phyloP scores from a whole-genome alignment of 1,140 invertebrate genomes.

The Drosophila melanogaster region DNA sequence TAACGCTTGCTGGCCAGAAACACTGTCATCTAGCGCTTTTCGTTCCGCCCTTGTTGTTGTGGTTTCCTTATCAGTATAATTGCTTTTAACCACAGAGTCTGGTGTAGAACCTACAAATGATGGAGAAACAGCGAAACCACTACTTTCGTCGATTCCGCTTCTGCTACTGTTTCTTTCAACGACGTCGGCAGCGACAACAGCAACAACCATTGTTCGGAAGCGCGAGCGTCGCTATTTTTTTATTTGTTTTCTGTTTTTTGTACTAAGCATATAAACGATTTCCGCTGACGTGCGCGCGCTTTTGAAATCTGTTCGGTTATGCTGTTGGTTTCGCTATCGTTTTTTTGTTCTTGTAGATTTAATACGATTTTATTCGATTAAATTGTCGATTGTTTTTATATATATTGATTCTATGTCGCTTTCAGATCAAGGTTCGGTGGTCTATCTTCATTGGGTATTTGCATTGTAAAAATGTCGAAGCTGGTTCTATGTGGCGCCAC shows the following conservation, averaged over 20 bases:
- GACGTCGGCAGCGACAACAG: slow-evolving; percentile 56
- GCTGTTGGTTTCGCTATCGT: slow-evolving; percentile 1
- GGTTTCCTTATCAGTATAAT: slow-evolving; percentile 45
- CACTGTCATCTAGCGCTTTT: slow-evolving; percentile 3
- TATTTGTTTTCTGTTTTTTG: slow-evolving; percentile 38
- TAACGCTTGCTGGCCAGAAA: slow-evolving; percentile 11
- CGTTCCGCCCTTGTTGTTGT: slow-evolving; percentile 18
- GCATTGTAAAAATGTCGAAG: slow-evolving; percentile 50
- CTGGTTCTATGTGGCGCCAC: slow-evolving; percentile 55
- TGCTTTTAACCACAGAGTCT: slow-evolving; percentile 55
- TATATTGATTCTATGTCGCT: slow-evolving; percentile 16
- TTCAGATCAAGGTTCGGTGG: slow-evolving; percentile 59
- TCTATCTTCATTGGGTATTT: slow-evolving; percentile 67
- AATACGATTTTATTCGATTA: slow-evolving; percentile 54
- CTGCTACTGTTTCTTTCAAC: slow-evolving; percentile 43
- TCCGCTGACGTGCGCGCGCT: slow-evolving; percentile 69
- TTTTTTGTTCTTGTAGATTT: slow-evolving; percentile 35
- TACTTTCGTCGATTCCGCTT: slow-evolving; percentile 26
- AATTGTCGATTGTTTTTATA: slow-evolving; percentile 26
- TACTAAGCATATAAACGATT: slow-evolving; percentile 62
- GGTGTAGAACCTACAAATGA: slow-evolving; percentile 27
- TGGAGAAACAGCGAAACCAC: background rate
- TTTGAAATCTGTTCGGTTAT: slow-evolving; percentile 18
- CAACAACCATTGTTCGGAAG: slow-evolving; percentile 73
- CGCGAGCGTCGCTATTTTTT: slow-evolving; percentile 39